Percentiles rank a stretch among this genome's conserved stretches.
Conservation (phyloP, 2,113 vertebrate genomes). For the Albula glossodonta region DNA sequence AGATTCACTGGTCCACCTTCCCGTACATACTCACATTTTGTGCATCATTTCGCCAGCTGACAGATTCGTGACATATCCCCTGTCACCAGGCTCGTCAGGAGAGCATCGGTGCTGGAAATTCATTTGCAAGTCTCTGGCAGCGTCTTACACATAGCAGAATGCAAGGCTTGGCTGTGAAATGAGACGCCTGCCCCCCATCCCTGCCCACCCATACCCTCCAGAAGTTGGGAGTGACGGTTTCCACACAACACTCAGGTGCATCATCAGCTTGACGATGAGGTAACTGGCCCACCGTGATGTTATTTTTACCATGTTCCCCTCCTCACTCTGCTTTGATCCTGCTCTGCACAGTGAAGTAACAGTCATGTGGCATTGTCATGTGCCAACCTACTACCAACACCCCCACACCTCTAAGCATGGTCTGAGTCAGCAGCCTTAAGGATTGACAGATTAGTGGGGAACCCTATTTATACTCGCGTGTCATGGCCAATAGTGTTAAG, state of each 20-base stretch:
- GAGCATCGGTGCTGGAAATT: not conserved
- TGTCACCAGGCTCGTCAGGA: not conserved
- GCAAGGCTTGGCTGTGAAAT: not conserved
- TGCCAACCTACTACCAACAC: not conserved
- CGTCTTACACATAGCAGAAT: not conserved
- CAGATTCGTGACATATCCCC: not conserved
- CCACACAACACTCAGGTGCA: not conserved
- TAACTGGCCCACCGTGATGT: not conserved
- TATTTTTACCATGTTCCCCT: not conserved
- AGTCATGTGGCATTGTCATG: constrained; percentile 1
- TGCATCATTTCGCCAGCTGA: not conserved
- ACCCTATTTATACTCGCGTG: constrained; percentile 30
- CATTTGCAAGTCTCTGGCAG: not conserved
- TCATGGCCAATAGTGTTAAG: constrained; percentile 12
- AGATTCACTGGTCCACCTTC: not conserved
- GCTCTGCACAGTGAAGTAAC: not conserved
- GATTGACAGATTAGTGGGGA: constrained; percentile 41
- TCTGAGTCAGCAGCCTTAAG: constrained; percentile 39
- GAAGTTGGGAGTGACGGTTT: not conserved
- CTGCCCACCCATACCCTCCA: too few relatives aligned
- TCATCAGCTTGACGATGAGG: not conserved
- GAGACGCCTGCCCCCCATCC: not conserved
- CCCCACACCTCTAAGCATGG: constrained; percentile 17
- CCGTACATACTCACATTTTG: not conserved
- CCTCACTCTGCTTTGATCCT: not conserved